Conservation (phyloP, 2,888 invertebrate genomes). For the Apotomis betuletana region DNA sequence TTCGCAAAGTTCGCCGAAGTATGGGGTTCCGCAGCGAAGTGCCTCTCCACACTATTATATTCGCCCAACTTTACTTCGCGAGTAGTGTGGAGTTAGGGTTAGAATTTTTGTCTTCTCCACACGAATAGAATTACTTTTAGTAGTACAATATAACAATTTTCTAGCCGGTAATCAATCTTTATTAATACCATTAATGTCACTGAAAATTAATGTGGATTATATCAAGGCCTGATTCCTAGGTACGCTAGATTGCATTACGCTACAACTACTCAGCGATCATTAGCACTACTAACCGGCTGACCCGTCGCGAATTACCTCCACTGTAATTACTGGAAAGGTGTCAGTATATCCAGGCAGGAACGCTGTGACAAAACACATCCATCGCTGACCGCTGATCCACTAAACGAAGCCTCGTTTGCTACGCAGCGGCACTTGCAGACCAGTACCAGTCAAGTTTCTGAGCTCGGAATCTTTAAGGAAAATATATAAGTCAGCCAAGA, state of each 20-base stretch:
- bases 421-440: constrained; percentile 5
- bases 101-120: too few relatives aligned
- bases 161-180: too few relatives aligned
- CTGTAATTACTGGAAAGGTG: constrained; percentile 37
- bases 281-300: background rate
- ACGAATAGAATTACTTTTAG: too few relatives aligned
- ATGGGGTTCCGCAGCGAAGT: too few relatives aligned
- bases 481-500: background rate
- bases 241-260: background rate
- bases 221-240: background rate
- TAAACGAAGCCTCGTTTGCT: constrained; percentile 51
- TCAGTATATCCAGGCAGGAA: constrained; percentile 47
- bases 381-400: constrained; percentile 68
- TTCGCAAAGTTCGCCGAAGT: too few relatives aligned
- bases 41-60: too few relatives aligned
- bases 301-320: constrained; percentile 21
- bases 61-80: too few relatives aligned
- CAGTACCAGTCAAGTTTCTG: constrained; percentile 46
- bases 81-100: too few relatives aligned
- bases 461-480: background rate
- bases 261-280: background rate
- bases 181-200: too few relatives aligned
- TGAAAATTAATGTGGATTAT: too few relatives aligned
- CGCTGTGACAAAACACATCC: constrained; percentile 71
- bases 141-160: too few relatives aligned